phyloP scores from a whole-genome alignment of 1,140 invertebrate species.

The Drosophila nebulosa region DNA sequence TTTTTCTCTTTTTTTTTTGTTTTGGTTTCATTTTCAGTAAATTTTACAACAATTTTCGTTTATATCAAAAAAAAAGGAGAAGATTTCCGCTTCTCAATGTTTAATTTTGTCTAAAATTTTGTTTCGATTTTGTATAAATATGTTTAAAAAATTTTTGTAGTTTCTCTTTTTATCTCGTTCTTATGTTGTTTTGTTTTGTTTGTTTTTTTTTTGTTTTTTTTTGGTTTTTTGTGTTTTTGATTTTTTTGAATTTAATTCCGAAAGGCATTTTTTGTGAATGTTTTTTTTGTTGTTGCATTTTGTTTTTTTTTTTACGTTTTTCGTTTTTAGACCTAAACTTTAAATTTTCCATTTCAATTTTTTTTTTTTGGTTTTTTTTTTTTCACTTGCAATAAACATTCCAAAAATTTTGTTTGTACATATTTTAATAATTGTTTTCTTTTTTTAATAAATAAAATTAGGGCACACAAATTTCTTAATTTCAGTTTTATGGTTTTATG shows the following conservation, averaged over 20 bases:
- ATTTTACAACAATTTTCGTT: conserved; percentile 57
- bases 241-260: conserved; percentile 79
- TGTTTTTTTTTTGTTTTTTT: conserved; percentile 29
- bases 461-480: conserved; percentile 17
- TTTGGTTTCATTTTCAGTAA: neutral
- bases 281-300: conserved; percentile 18
- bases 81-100: conserved; percentile 47
- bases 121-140: conserved; percentile 58
- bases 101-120: conserved; percentile 69
- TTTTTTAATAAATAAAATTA: conserved; percentile 30
- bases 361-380: conserved; percentile 40
- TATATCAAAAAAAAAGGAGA: conserved; percentile 18
- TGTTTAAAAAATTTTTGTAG: conserved; percentile 57
- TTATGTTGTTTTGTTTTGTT: conserved; percentile 11
- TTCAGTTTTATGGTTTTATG: conserved; percentile 22
- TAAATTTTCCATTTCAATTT: conserved; percentile 65
- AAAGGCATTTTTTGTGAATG: conserved; percentile 80
- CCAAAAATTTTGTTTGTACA: conserved; percentile 58
- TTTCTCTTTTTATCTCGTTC: conserved; percentile 21
- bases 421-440: conserved; percentile 40
- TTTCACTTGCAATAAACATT: conserved; percentile 30
- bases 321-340: conserved; percentile 67
- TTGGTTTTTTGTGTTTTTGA: conserved; percentile 52
- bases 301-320: conserved; percentile 13
- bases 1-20: neutral